Base-by-base conservation (phyloP, 2,797 vertebrate species). In the Pseudochaenichthys georgianus region DNA sequence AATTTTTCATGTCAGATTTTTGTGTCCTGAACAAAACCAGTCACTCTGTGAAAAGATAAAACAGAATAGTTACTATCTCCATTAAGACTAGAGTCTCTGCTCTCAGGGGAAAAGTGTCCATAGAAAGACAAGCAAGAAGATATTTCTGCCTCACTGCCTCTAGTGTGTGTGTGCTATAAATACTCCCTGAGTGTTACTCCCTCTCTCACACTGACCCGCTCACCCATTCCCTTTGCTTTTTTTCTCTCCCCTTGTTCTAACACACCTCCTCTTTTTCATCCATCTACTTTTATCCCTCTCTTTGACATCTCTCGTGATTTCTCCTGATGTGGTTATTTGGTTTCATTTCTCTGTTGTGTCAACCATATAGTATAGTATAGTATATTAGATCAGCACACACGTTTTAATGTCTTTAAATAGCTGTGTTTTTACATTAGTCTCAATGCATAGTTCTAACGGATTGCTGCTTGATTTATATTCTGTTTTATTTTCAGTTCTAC, bases 71-170 rank as follows among this genome's bases (percentile, higher is more conserved):
- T 76, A 60, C 72, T 78, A 64, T 79, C 31, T 84, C 80, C 85
- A 83, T 85, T 77, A 84, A 73, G 81, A 68, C 69, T 77, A 65
- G 66, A 76, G 85, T 84, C 34, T 85, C 48, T 75, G 74, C 75
- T 77, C 87, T 87, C 79, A 58, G 80, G 78, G 82, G 82, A 31
- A 70, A 85, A 82, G 70, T 85, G 81, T 81, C 88, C 78, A 78
- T 75, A 80, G 83, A 87, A 82, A 86, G 81, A 89, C 69, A 87
- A 84, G 81, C 83, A 80, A 57, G 81, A 77, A 78, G 83, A 88
- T 83, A 84, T 89, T 92, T 93, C 85, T 91, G 80, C 85, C 75
- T 91, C 89, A 83, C 84, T 87, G 70, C 19, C 67, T 85, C 47
- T 64, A 67, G 62, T 75, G 69, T 84, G 82, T 83, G 80, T 77